Percentiles rank a stretch among this genome's conserved stretches.
Conservation (phyloP, 2,888 invertebrate species). For the Apodemia zela region DNA sequence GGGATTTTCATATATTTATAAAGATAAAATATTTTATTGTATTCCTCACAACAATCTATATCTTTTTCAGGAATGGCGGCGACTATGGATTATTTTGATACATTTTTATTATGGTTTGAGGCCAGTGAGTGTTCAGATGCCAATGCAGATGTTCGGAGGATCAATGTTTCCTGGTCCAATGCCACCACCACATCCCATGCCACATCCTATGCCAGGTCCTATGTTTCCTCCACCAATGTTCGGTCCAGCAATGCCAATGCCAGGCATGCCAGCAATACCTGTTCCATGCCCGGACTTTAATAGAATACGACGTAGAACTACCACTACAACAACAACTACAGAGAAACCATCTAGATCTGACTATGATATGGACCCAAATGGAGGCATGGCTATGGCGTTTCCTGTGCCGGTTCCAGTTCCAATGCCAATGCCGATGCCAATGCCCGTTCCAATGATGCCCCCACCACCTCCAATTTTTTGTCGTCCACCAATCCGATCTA, state of each 20-base stretch:
- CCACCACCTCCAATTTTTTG: slow-evolving; percentile 1
- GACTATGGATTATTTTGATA: slow-evolving; percentile 11
- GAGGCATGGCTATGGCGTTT: neutral
- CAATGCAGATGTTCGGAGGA: slow-evolving; percentile 28
- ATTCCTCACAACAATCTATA: neutral
- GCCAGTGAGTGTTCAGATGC: slow-evolving; percentile 3
- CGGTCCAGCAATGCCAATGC: slow-evolving; percentile 33
- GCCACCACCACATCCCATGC: slow-evolving; percentile 27
- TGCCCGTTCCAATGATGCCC: slow-evolving; percentile 2
- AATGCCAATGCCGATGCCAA: slow-evolving; percentile 6
- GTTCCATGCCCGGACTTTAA: neutral
- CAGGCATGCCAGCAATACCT: neutral
- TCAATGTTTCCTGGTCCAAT: slow-evolving; percentile 42
- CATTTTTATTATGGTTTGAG: neutral
- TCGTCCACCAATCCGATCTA: neutral
- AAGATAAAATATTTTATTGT: no score
- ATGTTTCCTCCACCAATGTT: slow-evolving; percentile 41
- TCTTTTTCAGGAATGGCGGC: slow-evolving; percentile 3
- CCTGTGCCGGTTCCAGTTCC: slow-evolving; percentile 12
- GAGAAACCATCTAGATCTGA: neutral
- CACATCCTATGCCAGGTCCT: slow-evolving; percentile 37
- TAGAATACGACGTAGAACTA: neutral
- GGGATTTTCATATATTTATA: no score
- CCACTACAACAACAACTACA: slow-evolving; percentile 3
- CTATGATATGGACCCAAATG: neutral